Base-by-base conservation (phyloP, 2,888 invertebrate species). In the Agonopterix arenella region DNA sequence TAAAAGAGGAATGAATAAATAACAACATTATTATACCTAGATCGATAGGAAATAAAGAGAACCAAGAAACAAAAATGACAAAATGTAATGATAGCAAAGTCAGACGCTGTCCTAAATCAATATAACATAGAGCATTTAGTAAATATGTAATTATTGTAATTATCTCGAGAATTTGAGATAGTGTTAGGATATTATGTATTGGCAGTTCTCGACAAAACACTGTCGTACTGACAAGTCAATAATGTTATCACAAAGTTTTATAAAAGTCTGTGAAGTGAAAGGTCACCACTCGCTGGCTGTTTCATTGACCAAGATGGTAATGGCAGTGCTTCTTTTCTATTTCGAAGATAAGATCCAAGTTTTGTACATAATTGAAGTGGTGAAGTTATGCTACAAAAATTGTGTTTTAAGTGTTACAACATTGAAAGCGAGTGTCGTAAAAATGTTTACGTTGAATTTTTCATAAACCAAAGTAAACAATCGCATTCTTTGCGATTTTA, bases 381-480 rank as follows among this genome's bases (percentile, higher is more conserved):
- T 43, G 11, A 43, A 43, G 11, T 43, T 43, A 11, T 45, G 16
- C 18, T 10, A n/a, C n/a, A 10, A 45, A 9, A 45, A 10, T 13
- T 11, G 45, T 40, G n/a, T 40, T 40, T 43, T 11, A 13, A 11
- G n/a, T 62, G 64, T 68, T 68, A 78, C 56, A 62, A 80, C 76
- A 78, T 76, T 52, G 48, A 76, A 77, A 76, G 77, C 76, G 28
- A 52, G 40, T 37, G 52, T 47, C 42, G 1, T 40, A 40, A 40
- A n/a, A 38, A 40, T 3, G 40, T n/a, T 40, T 40, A 40, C 40
- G 2, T 40, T 40, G 9, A n/a, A 40, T 40, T 40, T 9, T 40
- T 10, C 10, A n/a, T 40, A n/a, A n/a, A 28, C 28, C 28, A 7
- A 28, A 28, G 28, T 18, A 18, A 18, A 18, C 18, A 47, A 48